Conservation (phyloP, 2,113 vertebrate species). For the Siniperca knerii region DNA sequence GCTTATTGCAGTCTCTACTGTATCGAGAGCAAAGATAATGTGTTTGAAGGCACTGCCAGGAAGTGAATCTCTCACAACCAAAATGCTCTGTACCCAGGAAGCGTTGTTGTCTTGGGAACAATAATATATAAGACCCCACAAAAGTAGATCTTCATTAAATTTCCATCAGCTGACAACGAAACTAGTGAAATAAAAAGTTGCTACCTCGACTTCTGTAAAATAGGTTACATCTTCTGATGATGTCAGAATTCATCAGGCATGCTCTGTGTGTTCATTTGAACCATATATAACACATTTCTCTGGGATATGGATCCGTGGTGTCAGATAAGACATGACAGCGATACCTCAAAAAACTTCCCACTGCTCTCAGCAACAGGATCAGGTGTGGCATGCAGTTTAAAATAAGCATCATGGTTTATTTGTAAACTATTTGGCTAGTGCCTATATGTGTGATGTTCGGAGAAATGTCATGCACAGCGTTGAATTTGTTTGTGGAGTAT, state of each 20-base stretch:
- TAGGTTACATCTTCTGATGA: neutral
- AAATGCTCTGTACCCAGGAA: neutral
- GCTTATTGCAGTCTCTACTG: neutral
- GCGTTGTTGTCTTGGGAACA: slow-evolving; percentile 10
- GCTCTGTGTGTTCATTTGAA: neutral
- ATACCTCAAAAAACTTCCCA: neutral
- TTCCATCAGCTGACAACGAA: slow-evolving; percentile 17
- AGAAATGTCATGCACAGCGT: neutral
- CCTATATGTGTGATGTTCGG: neutral
- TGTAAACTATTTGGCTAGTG: neutral
- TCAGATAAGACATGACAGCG: neutral
- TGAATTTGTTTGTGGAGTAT: neutral
- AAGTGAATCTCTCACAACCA: slow-evolving; percentile 6
- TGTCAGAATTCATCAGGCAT: neutral
- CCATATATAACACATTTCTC: neutral
- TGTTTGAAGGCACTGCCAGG: slow-evolving; percentile 20
- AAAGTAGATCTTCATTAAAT: slow-evolving; percentile 14
- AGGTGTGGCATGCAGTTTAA: neutral
- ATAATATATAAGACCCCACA: neutral
- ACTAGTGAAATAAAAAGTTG: neutral
- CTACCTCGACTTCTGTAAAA: neutral
- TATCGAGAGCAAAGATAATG: neutral
- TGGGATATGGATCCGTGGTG: slow-evolving; percentile 5
- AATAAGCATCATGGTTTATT: slow-evolving; percentile 8
- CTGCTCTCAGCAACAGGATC: neutral